Evolutionary conservation across 1,140 invertebrate species (phyloP).

Genomic region (Elymnias hypermnestra): DNA sequence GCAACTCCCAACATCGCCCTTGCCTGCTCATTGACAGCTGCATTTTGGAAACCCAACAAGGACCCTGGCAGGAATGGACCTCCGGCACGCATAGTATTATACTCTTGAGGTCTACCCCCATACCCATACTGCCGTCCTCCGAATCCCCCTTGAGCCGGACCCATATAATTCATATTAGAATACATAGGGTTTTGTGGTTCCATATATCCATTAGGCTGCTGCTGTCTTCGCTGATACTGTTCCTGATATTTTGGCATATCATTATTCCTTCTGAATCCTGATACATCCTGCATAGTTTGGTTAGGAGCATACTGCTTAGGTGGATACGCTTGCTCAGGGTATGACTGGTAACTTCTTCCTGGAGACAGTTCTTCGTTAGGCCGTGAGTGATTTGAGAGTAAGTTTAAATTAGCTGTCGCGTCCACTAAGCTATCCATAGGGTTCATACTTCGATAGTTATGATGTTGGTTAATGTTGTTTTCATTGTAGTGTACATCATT

Average conservation of each 20-base stretch:
- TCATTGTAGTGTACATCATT: constrained; percentile 44
- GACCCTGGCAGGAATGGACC: constrained; percentile 77
- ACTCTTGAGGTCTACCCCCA: constrained; percentile 51
- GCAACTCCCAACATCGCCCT: constrained; percentile 72
- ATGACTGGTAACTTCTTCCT: constrained; percentile 37
- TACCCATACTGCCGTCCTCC: constrained; percentile 47
- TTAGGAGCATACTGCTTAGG: constrained; percentile 43
- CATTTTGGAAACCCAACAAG: constrained; percentile 78
- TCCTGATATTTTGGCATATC: constrained; percentile 52
- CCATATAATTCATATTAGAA: constrained; percentile 46
- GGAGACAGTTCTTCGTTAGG: constrained; percentile 38
- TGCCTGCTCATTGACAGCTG: constrained; percentile 78
- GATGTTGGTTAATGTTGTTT: constrained; percentile 38
- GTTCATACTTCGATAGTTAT: constrained; percentile 47
- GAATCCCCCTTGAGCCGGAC: constrained; percentile 31
- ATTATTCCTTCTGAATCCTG: constrained; percentile 42
- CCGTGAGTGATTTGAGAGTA: constrained; percentile 46
- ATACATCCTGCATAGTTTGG: constrained; percentile 41
- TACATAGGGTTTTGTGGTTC: constrained; percentile 46
- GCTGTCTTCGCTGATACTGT: constrained; percentile 38
- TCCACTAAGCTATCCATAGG: constrained; percentile 59
- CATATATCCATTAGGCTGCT: constrained; percentile 58
- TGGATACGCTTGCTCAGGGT: constrained; percentile 36
- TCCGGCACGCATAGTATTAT: constrained; percentile 33
- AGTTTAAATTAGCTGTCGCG: constrained; percentile 56